Evolutionary conservation across 1,140 invertebrate genomes (phyloP).

Genomic region (Neuroterus valhalla): DNA sequence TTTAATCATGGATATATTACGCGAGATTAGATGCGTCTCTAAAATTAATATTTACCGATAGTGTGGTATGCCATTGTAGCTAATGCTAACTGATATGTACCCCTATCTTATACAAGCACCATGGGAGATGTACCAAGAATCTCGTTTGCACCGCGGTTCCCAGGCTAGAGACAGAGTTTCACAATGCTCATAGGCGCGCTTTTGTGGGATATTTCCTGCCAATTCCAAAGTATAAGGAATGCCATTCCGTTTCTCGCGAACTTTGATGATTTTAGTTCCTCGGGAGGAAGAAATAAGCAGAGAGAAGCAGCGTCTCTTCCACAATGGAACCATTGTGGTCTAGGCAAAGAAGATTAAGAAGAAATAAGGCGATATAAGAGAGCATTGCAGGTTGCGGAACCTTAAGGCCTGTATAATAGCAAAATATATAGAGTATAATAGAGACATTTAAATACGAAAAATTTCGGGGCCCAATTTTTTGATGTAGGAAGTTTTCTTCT

Average conservation of each 20-base stretch:
- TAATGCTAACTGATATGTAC: constrained; percentile 60
- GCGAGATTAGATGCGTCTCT: constrained; percentile 66
- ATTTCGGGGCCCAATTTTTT: too few relatives aligned
- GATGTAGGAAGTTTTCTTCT: too few relatives aligned
- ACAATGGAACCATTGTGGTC: constrained; percentile 39
- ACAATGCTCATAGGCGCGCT: background rate
- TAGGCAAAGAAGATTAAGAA: constrained; percentile 44
- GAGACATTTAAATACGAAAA: too few relatives aligned
- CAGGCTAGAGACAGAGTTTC: constrained; percentile 29
- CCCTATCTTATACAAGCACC: constrained; percentile 62
- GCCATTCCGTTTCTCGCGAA: background rate
- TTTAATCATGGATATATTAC: constrained; percentile 68
- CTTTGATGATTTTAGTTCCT: background rate
- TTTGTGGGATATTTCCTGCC: constrained; percentile 4
- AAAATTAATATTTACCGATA: constrained; percentile 67
- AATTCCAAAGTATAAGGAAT: constrained; percentile 44
- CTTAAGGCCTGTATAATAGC: background rate
- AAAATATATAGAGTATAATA: too few relatives aligned
- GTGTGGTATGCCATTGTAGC: constrained; percentile 42
- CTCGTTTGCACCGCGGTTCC: constrained; percentile 40
- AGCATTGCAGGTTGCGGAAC: constrained; percentile 23
- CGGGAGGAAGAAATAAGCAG: background rate
- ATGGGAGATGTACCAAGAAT: constrained; percentile 53
- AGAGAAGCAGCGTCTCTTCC: background rate
- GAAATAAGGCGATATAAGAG: constrained; percentile 42